Evolutionary conservation across 53 echinoderm and acorn worm genomes (phyloP), one percentile per base, ranked within the genome.

Genomic region (Patiria pectinifera): DNA sequence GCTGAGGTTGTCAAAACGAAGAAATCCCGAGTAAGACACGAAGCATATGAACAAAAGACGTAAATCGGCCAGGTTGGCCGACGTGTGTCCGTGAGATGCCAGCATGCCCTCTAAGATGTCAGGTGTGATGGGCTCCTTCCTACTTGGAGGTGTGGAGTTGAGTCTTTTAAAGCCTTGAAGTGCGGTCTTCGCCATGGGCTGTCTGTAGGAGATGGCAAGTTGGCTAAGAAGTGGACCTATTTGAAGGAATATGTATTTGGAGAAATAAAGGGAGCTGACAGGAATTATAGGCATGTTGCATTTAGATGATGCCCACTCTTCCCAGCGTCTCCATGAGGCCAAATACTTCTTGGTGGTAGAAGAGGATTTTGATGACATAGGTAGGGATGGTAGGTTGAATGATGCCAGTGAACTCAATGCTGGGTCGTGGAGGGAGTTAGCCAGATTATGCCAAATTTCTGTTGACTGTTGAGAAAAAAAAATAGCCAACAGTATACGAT

Each of bases 191-290:
- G 86, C 87, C 93, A 88, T 81, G 8, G 44, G 61, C 86, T 70
- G 49, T 87, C 87, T 61, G 75, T 87, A 13, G 93, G 93, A 25
- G 93, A 93, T 76, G 86, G 70, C 35, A 93, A 62, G 46, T 82
- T 60, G 59, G 91, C 80, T 14, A 80, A 16, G 59, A 23, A 82
- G 53, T 91, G 46, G 18, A 82, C 83, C 91, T 83, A 91, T 46
- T 82, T 91, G 83, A 91, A 18, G 15, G 91, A n/a, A n/a, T n/a
- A 87, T 74, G 76, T 87, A 87, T 19, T 75, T 26, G 35, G 76
- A 48, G 21, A 87, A 19, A 23, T 75, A 76, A 3, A 48, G 63
- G 21, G 87, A 49, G 25, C 63, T 24, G 59, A 76, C 48, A 2
- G 87, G 87, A 71, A 87, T 21, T n/a, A 58, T n/a, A 9, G 49